Evolutionary conservation across 2,113 vertebrate species (phyloP).

Genomic region (Nycticryphes semicollaris): DNA sequence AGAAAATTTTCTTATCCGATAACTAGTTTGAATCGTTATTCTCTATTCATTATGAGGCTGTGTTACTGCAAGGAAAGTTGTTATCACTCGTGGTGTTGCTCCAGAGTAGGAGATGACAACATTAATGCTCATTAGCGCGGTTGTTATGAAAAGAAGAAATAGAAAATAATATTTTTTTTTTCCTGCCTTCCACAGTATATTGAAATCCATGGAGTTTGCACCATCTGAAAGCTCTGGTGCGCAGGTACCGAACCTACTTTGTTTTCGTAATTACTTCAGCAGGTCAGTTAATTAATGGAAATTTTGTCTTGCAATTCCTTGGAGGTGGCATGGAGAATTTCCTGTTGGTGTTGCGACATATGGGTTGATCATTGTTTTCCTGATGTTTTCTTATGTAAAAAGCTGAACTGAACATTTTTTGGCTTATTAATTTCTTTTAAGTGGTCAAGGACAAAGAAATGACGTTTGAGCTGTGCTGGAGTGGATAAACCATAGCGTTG

Average conservation of each 20-base stretch:
- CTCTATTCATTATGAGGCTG: constrained; percentile 68
- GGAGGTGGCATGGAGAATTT: background rate
- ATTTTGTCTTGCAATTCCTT: background rate
- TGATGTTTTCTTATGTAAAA: background rate
- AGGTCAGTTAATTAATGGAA: background rate
- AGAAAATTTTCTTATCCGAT: constrained; percentile 71
- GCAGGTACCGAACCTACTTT: constrained; percentile 80
- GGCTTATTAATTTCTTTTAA: background rate
- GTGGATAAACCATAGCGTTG: background rate
- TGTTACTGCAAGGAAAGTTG: constrained; percentile 63
- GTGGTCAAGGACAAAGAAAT: background rate
- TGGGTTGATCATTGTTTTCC: background rate
- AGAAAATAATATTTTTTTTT: constrained; percentile 39
- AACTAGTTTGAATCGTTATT: constrained; percentile 66
- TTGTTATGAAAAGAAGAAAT: background rate
- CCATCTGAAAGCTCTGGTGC: constrained; percentile 83
- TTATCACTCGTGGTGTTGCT: constrained; percentile 53
- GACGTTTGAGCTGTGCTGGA: background rate
- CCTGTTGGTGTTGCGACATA: background rate
- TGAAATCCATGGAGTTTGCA: constrained; percentile 97
- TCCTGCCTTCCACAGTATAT: constrained; percentile 82
- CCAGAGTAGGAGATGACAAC: constrained; percentile 37
- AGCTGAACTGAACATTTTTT: background rate
- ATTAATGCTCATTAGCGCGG: constrained; percentile 27
- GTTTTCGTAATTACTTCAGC: background rate